These are phyloP conservation scores for Uromys caudimaculatus DNA, from an alignment of 2,797 vertebrate species.

Conservation along the genomic window DNA sequence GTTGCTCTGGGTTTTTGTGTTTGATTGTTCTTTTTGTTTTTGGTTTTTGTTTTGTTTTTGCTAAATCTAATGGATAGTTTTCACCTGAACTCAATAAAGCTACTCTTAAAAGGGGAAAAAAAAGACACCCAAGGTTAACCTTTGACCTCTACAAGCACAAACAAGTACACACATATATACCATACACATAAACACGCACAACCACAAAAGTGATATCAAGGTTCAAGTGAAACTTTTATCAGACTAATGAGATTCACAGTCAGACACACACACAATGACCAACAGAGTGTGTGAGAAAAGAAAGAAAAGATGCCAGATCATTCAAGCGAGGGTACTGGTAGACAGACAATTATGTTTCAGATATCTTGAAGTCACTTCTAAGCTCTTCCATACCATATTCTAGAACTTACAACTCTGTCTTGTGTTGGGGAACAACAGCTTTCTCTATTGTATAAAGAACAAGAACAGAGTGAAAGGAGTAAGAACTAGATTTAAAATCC, in stretches of 20 bases:
- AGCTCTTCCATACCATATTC: not conserved
- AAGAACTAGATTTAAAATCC: constrained; percentile 6
- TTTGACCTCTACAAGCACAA: not conserved
- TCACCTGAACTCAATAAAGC: too few species aligned
- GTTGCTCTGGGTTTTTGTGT: too few species aligned
- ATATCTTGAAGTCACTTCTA: not conserved
- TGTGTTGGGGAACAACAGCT: not conserved
- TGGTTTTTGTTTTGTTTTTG: too few species aligned
- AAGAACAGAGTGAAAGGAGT: not conserved
- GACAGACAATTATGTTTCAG: not conserved
- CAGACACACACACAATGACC: not conserved
- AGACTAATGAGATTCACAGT: not conserved
- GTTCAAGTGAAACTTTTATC: not conserved
- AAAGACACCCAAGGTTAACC: not conserved
- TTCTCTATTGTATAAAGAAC: not conserved
- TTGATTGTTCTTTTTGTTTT: too few species aligned
- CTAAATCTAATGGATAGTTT: too few species aligned
- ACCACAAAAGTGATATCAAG: not conserved
- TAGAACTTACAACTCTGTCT: not conserved
- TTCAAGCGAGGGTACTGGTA: not conserved
- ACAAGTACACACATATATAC: not conserved
- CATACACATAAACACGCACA: not conserved
- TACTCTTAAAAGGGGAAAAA: not conserved
- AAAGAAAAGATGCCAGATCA: not conserved
- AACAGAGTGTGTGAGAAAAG: not conserved